Percentiles rank a stretch among this genome's conserved stretches.
These are phyloP conservation scores for Dryomyza anilis DNA, from an alignment of 2,888 invertebrate genomes.

Conservation along the genomic window DNA sequence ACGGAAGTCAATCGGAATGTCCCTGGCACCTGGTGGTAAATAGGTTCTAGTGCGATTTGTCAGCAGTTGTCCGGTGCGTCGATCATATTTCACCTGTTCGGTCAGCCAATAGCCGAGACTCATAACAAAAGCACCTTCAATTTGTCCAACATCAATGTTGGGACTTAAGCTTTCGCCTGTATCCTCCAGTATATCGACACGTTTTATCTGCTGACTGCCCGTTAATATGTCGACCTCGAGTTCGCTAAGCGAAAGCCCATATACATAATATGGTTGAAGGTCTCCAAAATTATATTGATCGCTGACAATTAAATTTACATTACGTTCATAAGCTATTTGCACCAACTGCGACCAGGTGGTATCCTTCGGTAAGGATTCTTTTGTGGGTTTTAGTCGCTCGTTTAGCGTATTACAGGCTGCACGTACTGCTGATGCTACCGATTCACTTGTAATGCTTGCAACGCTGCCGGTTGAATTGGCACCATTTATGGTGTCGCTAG, in stretches of 20 bases:
- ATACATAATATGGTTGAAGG: slow-evolving; percentile 67
- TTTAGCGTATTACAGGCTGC: slow-evolving; percentile 69
- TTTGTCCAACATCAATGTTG: slow-evolving; percentile 73
- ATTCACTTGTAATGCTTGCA: slow-evolving; percentile 73
- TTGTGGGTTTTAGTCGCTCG: slow-evolving; percentile 66
- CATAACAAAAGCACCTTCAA: slow-evolving; percentile 79
- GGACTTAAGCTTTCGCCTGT: slow-evolving; percentile 74
- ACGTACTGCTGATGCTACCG: slow-evolving; percentile 65
- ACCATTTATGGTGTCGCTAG: slow-evolving; percentile 67
- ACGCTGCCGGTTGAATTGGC: slow-evolving; percentile 72
- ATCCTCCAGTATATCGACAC: slow-evolving; percentile 75
- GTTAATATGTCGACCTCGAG: slow-evolving; percentile 79
- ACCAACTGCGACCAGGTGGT: slow-evolving; percentile 66
- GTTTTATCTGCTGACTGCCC: slow-evolving; percentile 70
- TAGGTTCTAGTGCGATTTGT: slow-evolving; percentile 82
- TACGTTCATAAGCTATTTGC: slow-evolving; percentile 61
- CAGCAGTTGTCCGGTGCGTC: slow-evolving; percentile 68
- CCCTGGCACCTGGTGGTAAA: slow-evolving; percentile 74
- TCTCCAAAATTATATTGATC: slow-evolving; percentile 64
- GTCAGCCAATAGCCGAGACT: slow-evolving; percentile 75
- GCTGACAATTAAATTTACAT: slow-evolving; percentile 67
- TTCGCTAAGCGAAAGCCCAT: slow-evolving; percentile 67
- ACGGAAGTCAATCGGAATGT: slow-evolving; percentile 76
- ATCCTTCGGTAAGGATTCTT: slow-evolving; percentile 24
- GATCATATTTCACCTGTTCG: slow-evolving; percentile 71